phyloP scores from a whole-genome alignment of 1,140 invertebrate species.

The Danaus plexippus region DNA sequence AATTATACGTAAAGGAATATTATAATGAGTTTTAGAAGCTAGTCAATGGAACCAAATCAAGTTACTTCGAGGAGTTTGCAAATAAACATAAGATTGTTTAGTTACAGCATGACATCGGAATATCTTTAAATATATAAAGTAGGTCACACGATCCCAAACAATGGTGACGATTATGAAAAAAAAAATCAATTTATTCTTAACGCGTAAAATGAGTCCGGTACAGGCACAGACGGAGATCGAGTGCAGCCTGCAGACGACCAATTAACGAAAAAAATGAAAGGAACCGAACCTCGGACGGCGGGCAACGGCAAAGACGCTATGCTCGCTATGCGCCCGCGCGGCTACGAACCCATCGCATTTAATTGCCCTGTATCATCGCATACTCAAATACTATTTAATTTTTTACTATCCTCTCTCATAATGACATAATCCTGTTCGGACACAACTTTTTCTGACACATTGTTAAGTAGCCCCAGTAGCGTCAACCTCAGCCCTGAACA shows the following conservation, averaged over 20 bases:
- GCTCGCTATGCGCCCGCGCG: constrained; percentile 29
- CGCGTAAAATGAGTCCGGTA: constrained; percentile 4
- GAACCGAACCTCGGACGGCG: constrained; percentile 16
- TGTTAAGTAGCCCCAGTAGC: no score
- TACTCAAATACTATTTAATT: constrained; percentile 49
- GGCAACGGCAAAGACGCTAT: constrained; percentile 23
- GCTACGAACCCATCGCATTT: constrained; percentile 27
- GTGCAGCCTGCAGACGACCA: constrained; percentile 11
- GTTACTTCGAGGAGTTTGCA: no score
- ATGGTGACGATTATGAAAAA: no score
- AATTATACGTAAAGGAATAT: no score
- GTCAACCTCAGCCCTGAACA: no score
- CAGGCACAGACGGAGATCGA: constrained; percentile 6
- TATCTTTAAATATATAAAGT: no score
- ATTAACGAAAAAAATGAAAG: constrained; percentile 23
- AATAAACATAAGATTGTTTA: no score
- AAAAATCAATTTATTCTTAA: neutral
- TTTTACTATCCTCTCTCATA: constrained; percentile 35
- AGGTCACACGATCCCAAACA: no score
- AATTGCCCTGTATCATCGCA: constrained; percentile 62
- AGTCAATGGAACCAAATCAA: no score
- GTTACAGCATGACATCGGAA: no score
- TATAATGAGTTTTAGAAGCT: no score
- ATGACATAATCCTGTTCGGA: constrained; percentile 48
- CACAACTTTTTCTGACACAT: no score